Evolutionary conservation across 2,888 invertebrate genomes (phyloP), one percentile per base, ranked within the genome.

Genomic region (Bombylius major): DNA sequence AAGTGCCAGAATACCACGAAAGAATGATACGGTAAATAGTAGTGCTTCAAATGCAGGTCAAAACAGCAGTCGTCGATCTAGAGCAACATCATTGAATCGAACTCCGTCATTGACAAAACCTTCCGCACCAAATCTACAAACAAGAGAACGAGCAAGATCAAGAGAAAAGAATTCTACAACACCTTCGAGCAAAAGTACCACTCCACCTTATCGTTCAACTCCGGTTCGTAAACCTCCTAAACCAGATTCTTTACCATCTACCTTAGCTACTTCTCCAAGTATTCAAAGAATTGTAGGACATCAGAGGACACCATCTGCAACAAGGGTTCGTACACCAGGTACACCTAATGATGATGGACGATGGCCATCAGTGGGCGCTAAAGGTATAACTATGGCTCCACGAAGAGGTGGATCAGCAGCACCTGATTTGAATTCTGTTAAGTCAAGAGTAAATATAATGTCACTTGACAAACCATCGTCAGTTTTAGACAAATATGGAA

Each of bases 401-500:
- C 66, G 70, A 49, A 69, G 73, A 7, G 69, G 70, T 12, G 65
- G 68, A 56, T 70, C 70, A 6, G 69, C 68, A 4, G 68, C 70
- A 4, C 70, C 71, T 11, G 71, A 75, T 51, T 64, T 70, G 39
- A 62, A 68, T 47, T 63, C 65, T 51, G 60, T 67, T 23, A 72
- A 68, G 61, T 65, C 66, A 62, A 66, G 68, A 34, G 69, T 63
- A 61, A 68, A 63, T 60, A 61, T 59, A 64, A 65, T 60, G 61
- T 60, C 66, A 14, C 61, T 66, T 9, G 76, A 75, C 56, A 64
- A 65, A 49, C 72, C 77, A 55, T 70, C 78, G 23, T 56, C 60
- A 5, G 78, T 83, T 0, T 77, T 84, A 12, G 88, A 87, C 65
- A 84, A 86, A 63, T 89, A 86, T 64, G 89, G 85, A 9, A 90